These are phyloP conservation scores for Hymenopus coronatus DNA, from an alignment of 2,888 invertebrate species.

Conservation along the genomic window DNA sequence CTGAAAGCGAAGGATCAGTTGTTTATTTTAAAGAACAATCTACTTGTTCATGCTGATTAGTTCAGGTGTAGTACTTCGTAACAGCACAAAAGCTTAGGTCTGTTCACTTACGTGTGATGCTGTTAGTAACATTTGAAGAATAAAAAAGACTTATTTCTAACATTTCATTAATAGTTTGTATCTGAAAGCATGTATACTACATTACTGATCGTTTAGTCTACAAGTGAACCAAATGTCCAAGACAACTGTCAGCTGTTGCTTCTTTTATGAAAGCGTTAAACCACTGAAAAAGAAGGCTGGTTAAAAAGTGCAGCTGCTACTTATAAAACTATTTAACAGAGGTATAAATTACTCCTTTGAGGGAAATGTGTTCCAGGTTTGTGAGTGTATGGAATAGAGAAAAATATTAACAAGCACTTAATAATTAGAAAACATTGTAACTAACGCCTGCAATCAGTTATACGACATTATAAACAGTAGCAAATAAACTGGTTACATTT, in stretches of 20 bases:
- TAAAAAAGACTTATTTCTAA: background rate
- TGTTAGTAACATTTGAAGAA: too few relatives aligned
- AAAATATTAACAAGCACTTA: too few relatives aligned
- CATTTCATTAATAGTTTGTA: too few relatives aligned
- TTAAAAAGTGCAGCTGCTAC: background rate
- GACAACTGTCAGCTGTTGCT: background rate
- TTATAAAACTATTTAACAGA: too few relatives aligned
- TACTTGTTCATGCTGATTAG: background rate
- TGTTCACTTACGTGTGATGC: background rate
- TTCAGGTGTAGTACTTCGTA: background rate
- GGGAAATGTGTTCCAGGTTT: too few relatives aligned
- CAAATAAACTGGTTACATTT: too few relatives aligned
- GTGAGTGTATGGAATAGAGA: too few relatives aligned
- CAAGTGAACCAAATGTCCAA: background rate
- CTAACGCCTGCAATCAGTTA: too few relatives aligned
- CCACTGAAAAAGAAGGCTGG: too few relatives aligned
- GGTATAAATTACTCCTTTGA: too few relatives aligned
- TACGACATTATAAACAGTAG: too few relatives aligned
- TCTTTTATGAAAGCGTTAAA: background rate
- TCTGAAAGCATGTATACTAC: background rate
- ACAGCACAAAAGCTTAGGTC: background rate
- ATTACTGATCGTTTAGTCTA: background rate
- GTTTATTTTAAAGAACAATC: slow-evolving; percentile 6
- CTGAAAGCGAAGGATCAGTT: background rate
- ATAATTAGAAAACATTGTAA: too few relatives aligned